Percentiles rank a stretch among this genome's conserved stretches.
Conservation (phyloP, 1,140 invertebrate genomes). For the Potamilus streckersoni region DNA sequence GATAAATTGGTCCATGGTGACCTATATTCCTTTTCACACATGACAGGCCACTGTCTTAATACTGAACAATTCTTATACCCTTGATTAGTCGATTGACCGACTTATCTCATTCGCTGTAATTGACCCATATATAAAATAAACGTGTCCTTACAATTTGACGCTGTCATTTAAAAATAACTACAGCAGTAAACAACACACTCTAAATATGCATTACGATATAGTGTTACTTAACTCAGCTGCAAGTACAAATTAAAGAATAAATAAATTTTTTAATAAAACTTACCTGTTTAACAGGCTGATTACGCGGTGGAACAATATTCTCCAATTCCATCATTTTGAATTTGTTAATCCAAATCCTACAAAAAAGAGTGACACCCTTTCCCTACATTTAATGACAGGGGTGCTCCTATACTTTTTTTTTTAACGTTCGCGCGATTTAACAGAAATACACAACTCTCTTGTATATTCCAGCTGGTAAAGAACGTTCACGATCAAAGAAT, state of each 20-base stretch:
- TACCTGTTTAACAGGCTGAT: slow-evolving; percentile 41
- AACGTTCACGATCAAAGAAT: slow-evolving; percentile 12
- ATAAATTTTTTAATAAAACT: slow-evolving; percentile 24
- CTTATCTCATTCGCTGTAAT: background rate
- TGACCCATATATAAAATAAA: background rate
- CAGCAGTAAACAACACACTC: slow-evolving; percentile 1
- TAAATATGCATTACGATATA: slow-evolving; percentile 3
- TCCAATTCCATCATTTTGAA: slow-evolving; percentile 58
- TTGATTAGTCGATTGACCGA: slow-evolving; percentile 6
- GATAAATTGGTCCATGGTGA: slow-evolving; percentile 25
- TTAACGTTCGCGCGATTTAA: background rate
- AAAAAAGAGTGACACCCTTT: slow-evolving; percentile 4
- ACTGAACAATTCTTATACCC: slow-evolving; percentile 15
- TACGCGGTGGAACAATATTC: slow-evolving; percentile 30
- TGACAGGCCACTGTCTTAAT: slow-evolving; percentile 13
- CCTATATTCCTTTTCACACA: slow-evolving; percentile 6
- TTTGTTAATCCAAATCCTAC: slow-evolving; percentile 24
- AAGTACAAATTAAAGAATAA: slow-evolving; percentile 1
- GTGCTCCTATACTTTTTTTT: background rate
- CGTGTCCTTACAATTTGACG: background rate
- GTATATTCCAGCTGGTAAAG: slow-evolving; percentile 8
- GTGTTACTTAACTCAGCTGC: background rate
- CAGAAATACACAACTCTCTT: background rate
- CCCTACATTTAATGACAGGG: background rate
- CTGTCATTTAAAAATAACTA: background rate